Conservation (phyloP, 2,113 vertebrate genomes). For the Nicator chloris region DNA sequence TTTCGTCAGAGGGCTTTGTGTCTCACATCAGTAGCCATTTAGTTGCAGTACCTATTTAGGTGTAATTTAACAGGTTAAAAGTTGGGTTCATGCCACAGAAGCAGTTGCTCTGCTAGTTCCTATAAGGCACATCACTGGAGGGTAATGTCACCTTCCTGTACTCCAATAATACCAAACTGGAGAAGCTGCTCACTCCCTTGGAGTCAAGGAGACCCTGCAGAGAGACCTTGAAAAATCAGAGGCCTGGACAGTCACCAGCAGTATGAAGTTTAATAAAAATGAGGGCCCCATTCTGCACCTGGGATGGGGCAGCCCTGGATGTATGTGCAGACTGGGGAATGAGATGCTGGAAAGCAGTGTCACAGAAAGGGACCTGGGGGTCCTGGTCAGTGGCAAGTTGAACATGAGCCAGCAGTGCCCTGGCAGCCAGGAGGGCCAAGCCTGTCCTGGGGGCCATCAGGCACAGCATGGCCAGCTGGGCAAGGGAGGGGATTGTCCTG, state of each 20-base stretch:
- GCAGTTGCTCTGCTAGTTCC: neutral
- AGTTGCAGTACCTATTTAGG: neutral
- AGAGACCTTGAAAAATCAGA: neutral
- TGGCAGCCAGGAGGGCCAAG: neutral
- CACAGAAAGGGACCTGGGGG: neutral
- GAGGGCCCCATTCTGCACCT: neutral
- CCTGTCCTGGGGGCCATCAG: rapidly evolving
- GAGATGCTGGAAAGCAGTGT: neutral
- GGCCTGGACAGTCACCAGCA: neutral
- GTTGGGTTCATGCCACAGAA: neutral
- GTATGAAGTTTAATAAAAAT: neutral
- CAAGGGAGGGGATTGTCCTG: rapidly evolving
- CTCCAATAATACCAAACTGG: neutral
- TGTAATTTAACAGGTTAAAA: neutral
- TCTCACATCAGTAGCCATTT: neutral
- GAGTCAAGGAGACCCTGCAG: neutral
- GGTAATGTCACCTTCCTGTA: neutral
- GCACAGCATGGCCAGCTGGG: rapidly evolving
- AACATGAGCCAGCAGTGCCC: neutral
- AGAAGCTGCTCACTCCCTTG: no score
- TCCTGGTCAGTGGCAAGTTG: rapidly evolving
- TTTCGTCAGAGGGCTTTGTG: neutral
- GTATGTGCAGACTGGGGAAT: neutral
- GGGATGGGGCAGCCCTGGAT: neutral
- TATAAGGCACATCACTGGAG: rapidly evolving